Base-by-base conservation (phyloP, 2,113 vertebrate genomes). In the Bungarus multicinctus region DNA sequence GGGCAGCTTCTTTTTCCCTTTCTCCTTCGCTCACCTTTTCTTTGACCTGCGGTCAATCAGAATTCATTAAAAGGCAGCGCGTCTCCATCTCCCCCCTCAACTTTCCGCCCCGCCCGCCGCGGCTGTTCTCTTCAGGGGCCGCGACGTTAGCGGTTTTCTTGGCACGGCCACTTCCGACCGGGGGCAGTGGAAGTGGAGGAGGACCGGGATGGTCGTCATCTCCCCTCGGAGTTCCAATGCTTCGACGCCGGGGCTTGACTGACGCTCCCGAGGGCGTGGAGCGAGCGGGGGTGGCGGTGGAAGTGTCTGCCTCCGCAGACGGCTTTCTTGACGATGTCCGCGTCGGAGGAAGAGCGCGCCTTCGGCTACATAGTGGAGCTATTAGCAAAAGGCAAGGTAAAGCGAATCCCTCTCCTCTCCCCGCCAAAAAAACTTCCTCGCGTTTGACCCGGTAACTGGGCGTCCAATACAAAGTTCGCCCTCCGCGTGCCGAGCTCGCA, bases 291-390 rank as follows among this genome's bases (percentile, higher is more conserved):
- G 5, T 18, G 5, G 69, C n/a, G 69, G 16, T 14, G 18, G 1
- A 43, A 22, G 74, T 18, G 18, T 34, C 11, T 8, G 81, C 81
- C 34, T 43, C 2, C 57, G 8, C 43, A 27, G 30, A 52, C 50
- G 45, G 3, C 85, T 10, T 34, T 14, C 0, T 16, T n/a, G 14
- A 96, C 91, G 97, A 98, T 98, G 98, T 98, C 98, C 86, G 97
- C 97, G 91, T 96, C 98, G 0, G 98, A 97, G 81, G 98, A 98
- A 12, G 95, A 97, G 43, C 74, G 97, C 22, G 98, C 98, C 94
- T 99, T 99, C 94, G 97, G 97, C 94, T 99, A 98, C 97, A 98
- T 99, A 95, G 95, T 98, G 97, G 98, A 99, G 93, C 95, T 98
- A 91, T 96, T 99, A 93, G 98, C 98, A 94, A 95, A 96, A 91